Evolutionary conservation across 2,797 vertebrate genomes (phyloP).

Genomic region (Orestias chungarensis): DNA sequence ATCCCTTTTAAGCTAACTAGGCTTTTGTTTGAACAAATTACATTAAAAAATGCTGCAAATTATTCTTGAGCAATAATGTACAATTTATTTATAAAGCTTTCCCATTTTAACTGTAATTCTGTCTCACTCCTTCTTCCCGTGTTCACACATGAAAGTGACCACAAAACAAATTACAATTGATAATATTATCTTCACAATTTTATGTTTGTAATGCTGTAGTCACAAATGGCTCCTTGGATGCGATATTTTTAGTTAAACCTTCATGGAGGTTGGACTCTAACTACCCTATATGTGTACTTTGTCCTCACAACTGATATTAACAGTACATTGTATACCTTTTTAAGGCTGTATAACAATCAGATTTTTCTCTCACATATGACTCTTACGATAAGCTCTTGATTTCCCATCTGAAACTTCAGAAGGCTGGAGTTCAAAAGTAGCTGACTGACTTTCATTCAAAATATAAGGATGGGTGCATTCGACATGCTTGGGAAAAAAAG

Average conservation of each 20-base stretch:
- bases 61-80: background rate
- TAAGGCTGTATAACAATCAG: background rate
- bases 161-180: background rate
- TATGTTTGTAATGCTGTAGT: background rate
- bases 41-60: no score
- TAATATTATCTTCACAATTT: background rate
- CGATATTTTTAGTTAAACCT: background rate
- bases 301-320: background rate
- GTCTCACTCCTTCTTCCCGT: background rate
- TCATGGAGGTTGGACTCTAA: background rate
- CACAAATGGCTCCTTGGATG: background rate
- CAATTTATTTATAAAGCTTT: background rate
- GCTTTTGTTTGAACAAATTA: background rate
- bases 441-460: conserved; percentile 30
- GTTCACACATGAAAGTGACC: background rate
- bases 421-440: conserved; percentile 17
- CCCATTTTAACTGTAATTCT: background rate
- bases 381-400: background rate
- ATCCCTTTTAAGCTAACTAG: no score
- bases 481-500: conserved; percentile 50
- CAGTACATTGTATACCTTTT: background rate
- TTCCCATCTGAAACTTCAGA: conserved; percentile 13
- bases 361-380: background rate
- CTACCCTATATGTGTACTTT: background rate
- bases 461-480: conserved; percentile 44